Conservation (phyloP, 1,140 invertebrate genomes). For the Drosophila sucinea region DNA sequence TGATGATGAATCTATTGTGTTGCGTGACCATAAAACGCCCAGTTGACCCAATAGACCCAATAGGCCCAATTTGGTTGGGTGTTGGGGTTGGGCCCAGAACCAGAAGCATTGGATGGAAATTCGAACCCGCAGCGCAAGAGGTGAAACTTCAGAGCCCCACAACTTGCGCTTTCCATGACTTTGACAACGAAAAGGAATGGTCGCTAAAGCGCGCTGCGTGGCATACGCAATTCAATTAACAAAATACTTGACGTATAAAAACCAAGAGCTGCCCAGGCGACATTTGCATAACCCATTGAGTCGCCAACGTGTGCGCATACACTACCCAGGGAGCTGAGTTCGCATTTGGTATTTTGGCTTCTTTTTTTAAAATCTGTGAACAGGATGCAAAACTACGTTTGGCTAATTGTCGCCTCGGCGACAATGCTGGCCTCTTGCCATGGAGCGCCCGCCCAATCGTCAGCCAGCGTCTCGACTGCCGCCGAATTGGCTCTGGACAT, state of each 20-base stretch:
- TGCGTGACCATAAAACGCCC: constrained; percentile 60
- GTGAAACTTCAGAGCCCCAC: constrained; percentile 56
- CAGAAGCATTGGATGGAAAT: constrained; percentile 11
- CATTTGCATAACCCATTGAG: constrained; percentile 82
- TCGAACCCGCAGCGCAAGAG: constrained; percentile 9
- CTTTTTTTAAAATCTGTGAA: constrained; percentile 21
- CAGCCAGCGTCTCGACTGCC: constrained; percentile 83
- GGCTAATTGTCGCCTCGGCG: constrained; percentile 55
- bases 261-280: constrained; percentile 58
- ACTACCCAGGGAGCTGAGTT: constrained; percentile 26
- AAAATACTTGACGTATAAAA: constrained; percentile 81
- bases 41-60: constrained; percentile 48
- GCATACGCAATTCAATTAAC: constrained; percentile 80
- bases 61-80: constrained; percentile 12
- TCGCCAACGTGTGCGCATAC: constrained; percentile 72
- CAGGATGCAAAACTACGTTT: constrained; percentile 64
- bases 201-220: constrained; percentile 59
- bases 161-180: constrained; percentile 78
- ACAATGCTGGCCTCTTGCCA: constrained; percentile 50
- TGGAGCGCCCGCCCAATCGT: constrained; percentile 44
- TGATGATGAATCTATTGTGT: constrained; percentile 34
- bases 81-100: constrained; percentile 27
- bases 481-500: constrained; percentile 85
- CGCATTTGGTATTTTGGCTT: constrained; percentile 4
- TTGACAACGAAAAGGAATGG: constrained; percentile 60